phyloP scores from a whole-genome alignment of 2,113 vertebrate genomes.

The Neopipo cinnamomea region DNA sequence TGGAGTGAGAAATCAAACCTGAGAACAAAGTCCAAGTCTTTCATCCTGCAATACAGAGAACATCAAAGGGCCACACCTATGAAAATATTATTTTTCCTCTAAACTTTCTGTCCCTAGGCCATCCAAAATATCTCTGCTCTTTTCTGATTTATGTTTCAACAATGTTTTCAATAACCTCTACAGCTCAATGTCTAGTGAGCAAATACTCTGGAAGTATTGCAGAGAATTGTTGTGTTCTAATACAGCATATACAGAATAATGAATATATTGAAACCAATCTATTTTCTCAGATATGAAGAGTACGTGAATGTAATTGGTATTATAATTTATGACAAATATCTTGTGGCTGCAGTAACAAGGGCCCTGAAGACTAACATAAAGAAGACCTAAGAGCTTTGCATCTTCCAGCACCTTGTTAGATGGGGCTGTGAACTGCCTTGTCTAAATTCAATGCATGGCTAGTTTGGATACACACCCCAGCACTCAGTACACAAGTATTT shows the following conservation, averaged over 20 bases:
- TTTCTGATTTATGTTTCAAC: conserved; percentile 6
- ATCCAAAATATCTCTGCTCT: neutral
- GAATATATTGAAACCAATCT: conserved; percentile 1
- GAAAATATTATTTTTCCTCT: conserved; percentile 24
- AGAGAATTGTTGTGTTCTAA: neutral
- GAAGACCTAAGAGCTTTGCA: neutral
- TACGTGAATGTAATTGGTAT: neutral
- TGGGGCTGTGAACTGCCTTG: neutral
- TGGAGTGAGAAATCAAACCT: neutral
- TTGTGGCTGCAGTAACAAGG: neutral
- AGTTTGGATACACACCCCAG: neutral
- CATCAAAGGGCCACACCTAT: conserved; percentile 30
- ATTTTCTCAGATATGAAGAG: neutral
- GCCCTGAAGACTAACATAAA: neutral
- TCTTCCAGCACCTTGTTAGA: neutral
- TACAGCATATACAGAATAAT: neutral
- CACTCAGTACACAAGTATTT: neutral
- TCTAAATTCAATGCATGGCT: neutral
- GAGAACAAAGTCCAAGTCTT: neutral
- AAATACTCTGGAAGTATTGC: neutral
- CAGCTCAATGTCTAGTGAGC: neutral
- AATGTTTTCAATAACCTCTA: conserved; percentile 3
- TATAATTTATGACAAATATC: conserved; percentile 17
- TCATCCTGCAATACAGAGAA: neutral
- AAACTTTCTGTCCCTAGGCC: conserved; percentile 8